These are phyloP conservation scores for Macrosteles quadrilineatus DNA, from an alignment of 1,140 invertebrate genomes.

Conservation along the genomic window DNA sequence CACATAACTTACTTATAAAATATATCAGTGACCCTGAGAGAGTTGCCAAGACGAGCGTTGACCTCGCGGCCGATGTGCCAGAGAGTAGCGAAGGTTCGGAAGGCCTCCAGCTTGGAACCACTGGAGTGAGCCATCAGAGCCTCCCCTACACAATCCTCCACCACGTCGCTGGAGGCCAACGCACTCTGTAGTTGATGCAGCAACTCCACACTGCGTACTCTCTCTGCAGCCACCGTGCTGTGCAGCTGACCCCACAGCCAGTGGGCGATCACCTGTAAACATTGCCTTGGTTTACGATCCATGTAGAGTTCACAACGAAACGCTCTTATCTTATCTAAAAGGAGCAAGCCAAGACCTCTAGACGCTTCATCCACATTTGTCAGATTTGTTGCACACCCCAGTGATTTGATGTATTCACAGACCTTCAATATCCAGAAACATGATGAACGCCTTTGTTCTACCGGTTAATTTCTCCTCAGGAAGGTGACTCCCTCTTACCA, in stretches of 20 bases:
- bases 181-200: slow-evolving; percentile 70
- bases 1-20: slow-evolving; percentile 44
- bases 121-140: slow-evolving; percentile 51
- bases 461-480: too few relatives aligned
- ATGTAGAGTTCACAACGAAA: too few relatives aligned
- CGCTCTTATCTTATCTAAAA: too few relatives aligned
- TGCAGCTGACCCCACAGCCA: slow-evolving; percentile 70
- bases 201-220: slow-evolving; percentile 66
- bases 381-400: too few relatives aligned
- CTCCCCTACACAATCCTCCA: slow-evolving; percentile 69
- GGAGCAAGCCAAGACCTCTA: too few relatives aligned
- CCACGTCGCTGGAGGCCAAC: slow-evolving; percentile 60
- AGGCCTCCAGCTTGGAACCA: slow-evolving; percentile 59
- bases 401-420: too few relatives aligned
- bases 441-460: too few relatives aligned
- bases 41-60: slow-evolving; percentile 40
- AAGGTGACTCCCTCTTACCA: too few relatives aligned
- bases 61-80: slow-evolving; percentile 79
- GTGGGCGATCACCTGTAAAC: slow-evolving; percentile 58
- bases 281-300: too few relatives aligned
- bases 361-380: too few relatives aligned
- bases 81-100: slow-evolving; percentile 72
- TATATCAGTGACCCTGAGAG: slow-evolving; percentile 42
- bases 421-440: too few relatives aligned
- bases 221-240: slow-evolving; percentile 58